Percentiles rank a stretch among this genome's conserved stretches.
Conservation (phyloP, 2,888 invertebrate species). For the Cerastis leucographa region DNA sequence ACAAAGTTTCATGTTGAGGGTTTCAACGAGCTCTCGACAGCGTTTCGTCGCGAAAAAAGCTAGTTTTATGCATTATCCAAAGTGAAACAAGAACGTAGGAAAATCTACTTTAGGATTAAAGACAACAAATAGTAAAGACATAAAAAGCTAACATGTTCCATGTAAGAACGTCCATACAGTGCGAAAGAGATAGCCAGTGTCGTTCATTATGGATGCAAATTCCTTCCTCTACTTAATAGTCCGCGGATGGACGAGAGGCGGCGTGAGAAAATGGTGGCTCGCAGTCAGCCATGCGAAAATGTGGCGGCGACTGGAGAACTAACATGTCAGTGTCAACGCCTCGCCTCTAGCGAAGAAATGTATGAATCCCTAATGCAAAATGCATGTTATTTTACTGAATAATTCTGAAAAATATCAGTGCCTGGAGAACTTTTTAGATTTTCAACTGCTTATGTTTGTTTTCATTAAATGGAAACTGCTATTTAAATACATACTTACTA, state of each 20-base stretch:
- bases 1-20: neutral
- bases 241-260: conserved; percentile 73
- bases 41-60: neutral
- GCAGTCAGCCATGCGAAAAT: conserved; percentile 71
- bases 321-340: conserved; percentile 56
- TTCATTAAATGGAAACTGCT: conserved; percentile 1
- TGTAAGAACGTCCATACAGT: conserved; percentile 46
- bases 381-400: conserved; percentile 57
- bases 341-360: conserved; percentile 43
- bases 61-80: too few relatives aligned
- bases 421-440: conserved; percentile 20
- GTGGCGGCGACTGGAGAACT: conserved; percentile 45
- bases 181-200: conserved; percentile 68
- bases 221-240: conserved; percentile 83
- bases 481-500: neutral
- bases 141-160: conserved; percentile 2
- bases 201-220: conserved; percentile 82
- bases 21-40: neutral
- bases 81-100: neutral
- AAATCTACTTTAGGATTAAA: neutral
- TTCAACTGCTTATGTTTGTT: conserved; percentile 28
- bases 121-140: neutral
- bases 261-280: conserved; percentile 82
- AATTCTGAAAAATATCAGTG: conserved; percentile 43
- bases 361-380: conserved; percentile 61